phyloP scores from a whole-genome alignment of 1,140 invertebrate species.

The Sesamia nonagrioides region DNA sequence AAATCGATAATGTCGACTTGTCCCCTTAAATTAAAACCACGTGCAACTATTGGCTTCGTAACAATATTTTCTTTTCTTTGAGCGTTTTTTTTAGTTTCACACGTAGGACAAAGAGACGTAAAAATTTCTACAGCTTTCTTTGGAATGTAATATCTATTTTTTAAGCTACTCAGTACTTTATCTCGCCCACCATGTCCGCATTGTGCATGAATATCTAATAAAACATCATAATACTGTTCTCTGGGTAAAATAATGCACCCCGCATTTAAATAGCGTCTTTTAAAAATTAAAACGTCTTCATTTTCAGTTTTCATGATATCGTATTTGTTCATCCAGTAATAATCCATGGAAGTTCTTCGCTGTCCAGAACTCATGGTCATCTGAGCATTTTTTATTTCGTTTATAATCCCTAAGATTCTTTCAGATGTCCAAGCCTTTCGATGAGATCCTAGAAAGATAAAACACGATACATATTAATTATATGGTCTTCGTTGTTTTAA shows the following conservation, averaged over 20 bases:
- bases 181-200: constrained; percentile 15
- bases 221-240: neutral
- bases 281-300: constrained; percentile 2
- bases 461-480: neutral
- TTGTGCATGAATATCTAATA: neutral
- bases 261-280: neutral
- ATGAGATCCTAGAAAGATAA: neutral
- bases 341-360: neutral
- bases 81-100: neutral
- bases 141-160: neutral
- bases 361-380: neutral
- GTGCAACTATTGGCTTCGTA: neutral
- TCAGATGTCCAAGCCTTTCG: neutral
- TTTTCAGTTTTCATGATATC: neutral
- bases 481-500: too few relatives aligned
- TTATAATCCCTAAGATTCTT: neutral
- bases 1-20: constrained; percentile 18
- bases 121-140: constrained; percentile 22
- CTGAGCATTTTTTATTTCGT: neutral
- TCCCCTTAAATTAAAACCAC: neutral
- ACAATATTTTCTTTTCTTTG: constrained; percentile 10
- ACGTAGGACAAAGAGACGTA: neutral
- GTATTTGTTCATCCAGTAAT: constrained; percentile 13
- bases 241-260: neutral
- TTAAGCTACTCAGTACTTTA: neutral